phyloP scores from a whole-genome alignment of 1,140 invertebrate genomes.

The Polyergus mexicanus region DNA sequence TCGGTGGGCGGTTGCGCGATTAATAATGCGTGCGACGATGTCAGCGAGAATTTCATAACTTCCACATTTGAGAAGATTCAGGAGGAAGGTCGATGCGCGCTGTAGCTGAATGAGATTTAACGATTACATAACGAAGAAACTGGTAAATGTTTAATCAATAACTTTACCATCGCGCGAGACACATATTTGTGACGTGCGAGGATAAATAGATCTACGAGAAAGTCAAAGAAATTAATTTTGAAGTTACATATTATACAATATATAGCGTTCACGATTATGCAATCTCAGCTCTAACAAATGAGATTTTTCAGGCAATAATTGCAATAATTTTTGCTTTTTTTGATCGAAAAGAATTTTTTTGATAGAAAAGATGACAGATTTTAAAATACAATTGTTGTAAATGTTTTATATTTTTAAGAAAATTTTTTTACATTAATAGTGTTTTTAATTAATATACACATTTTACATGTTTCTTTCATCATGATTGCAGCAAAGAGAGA shows the following conservation, averaged over 20 bases:
- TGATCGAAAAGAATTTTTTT: no score
- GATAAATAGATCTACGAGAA: neutral
- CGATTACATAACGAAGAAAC: constrained; percentile 45
- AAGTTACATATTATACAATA: neutral
- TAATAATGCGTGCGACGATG: constrained; percentile 46
- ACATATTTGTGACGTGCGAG: neutral
- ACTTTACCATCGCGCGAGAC: neutral
- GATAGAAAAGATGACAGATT: no score
- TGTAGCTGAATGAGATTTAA: constrained; percentile 38
- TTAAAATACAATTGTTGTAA: no score
- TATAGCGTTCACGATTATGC: neutral
- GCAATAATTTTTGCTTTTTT: neutral
- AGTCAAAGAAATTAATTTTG: constrained; percentile 29
- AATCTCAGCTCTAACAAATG: neutral
- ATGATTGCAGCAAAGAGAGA: neutral
- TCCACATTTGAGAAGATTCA: constrained; percentile 17
- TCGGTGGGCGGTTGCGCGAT: constrained; percentile 21
- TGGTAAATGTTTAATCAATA: constrained; percentile 52
- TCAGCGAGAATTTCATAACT: constrained; percentile 56
- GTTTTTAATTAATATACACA: neutral
- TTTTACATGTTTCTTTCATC: neutral
- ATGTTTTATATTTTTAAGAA: neutral
- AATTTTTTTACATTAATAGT: neutral
- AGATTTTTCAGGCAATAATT: neutral
- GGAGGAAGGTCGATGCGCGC: constrained; percentile 38